Evolutionary conservation across 2,797 vertebrate species (phyloP), one percentile per base, ranked within the genome.

Genomic region (Leuciscus waleckii): DNA sequence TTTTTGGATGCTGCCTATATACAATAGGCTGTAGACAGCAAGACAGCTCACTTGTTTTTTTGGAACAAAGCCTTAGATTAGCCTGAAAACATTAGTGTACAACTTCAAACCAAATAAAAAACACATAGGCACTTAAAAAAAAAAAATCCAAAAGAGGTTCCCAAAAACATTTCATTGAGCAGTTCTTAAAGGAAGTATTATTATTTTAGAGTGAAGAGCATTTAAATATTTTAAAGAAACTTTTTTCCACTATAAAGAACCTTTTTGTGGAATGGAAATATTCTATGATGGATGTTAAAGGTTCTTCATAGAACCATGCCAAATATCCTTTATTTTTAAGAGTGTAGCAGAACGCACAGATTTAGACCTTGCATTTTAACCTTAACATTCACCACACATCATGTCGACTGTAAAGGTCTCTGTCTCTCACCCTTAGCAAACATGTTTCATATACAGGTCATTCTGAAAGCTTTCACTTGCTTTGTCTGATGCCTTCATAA

Each of bases 401-500:
- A 67, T 14, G 32, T 76, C 49, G 43, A 35, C 26, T 61, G 63
- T 17, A 84, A 78, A 84, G 82, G 74, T 82, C 74, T 81, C 19
- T 39, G 71, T 81, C 73, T 82, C 37, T 82, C 73, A 71, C 21
- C 37, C n/a, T 32, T 21, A 16, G 37, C 13, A 32, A 23, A 19
- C 37, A 63, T 69, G 61, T 81, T 67, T 84, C 68, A 83, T 61
- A 32, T 61, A 80, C 63, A 77, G 67, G 77, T 78, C 75, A 77
- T 81, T 70, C 67, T 8, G 46, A 29, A 37, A 41, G 13, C 79
- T 73, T 71, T 85, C 80, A 81, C 51, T 35, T 32, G 26, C 65
- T 39, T 51, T 80, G 39, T 71, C 41, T 86, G 83, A 87, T 85
- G 56, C 74, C 83, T 88, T 85, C 77, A 78, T 82, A 84, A 88